Percentiles rank a stretch among this genome's conserved stretches.
phyloP scores from a whole-genome alignment of 2,888 invertebrate species.

The Pristionchus fissidentatus region DNA sequence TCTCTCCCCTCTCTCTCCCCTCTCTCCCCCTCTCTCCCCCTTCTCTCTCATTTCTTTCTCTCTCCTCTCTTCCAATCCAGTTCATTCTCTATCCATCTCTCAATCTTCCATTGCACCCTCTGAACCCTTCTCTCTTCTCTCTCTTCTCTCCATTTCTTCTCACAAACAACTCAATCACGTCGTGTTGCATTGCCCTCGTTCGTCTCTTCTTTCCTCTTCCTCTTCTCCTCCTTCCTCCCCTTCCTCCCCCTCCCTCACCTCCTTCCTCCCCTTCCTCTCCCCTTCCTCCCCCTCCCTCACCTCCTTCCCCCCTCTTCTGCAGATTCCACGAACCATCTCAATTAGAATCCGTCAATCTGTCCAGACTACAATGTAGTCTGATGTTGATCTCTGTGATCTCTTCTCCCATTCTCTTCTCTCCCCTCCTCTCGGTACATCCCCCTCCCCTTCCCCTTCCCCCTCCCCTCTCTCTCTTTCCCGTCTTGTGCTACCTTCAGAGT shows the following conservation, averaged over 20 bases:
- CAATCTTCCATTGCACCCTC: not conserved
- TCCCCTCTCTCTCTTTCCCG: no score
- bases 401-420: conserved; percentile 19
- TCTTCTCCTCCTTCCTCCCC: not conserved
- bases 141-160: no score
- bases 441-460: not conserved
- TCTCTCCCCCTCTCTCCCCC: not conserved
- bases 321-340: not conserved
- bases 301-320: not conserved
- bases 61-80: not conserved
- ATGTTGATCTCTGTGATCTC: not conserved
- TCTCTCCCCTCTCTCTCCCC: not conserved
- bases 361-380: not conserved
- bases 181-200: no score
- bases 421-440: not conserved
- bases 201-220: not conserved
- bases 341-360: not conserved
- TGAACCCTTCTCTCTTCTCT: not conserved
- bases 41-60: not conserved
- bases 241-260: not conserved
- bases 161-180: not conserved
- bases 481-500: not conserved
- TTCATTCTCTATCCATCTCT: not conserved
- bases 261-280: not conserved
- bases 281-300: not conserved